Evolutionary conservation across 2,113 vertebrate genomes (phyloP), one percentile per base, ranked within the genome.

Genomic region (Scomber colias): DNA sequence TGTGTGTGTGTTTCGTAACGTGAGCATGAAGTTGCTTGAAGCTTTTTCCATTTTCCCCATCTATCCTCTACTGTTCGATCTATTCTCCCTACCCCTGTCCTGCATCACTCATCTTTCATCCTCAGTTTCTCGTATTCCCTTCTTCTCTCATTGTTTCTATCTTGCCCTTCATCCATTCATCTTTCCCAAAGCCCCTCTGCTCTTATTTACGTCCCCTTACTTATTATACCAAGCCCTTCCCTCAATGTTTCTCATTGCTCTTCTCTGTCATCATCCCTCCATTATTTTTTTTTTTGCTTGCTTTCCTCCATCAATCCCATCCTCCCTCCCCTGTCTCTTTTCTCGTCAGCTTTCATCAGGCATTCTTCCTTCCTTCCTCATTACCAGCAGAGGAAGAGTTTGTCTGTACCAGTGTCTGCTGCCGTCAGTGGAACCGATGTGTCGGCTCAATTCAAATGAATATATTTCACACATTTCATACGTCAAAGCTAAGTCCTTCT

Each of bases 121-220:
- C 56, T 0, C 0, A 0, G 14, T 5, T 21, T 74, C 6, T 65
- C 35, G 30, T 50, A 31, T 0, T 21, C 19, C 40, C 15, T 7
- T 35, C 6, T 4, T 35, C 27, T 50, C 15, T 68, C 46, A 14
- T 16, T 13, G 6, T 11, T 9, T 8, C 10, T 71, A 1, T n/a
- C 24, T 27, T 27, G 24, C 24, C 24, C n/a, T 12, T 66, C 35
- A 48, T n/a, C 3, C 24, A 17, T n/a, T 3, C 13, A 49, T 2
- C 21, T 48, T 19, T 21, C 40, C 11, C 15, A 45, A 63, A 51
- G 5, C 30, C 24, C 12, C n/a, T 17, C 21, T 44, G 1, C 21
- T 67, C 24, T 40, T 21, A n/a, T 31, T 55, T 31, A 9, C 31
- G 15, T 30, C 40, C n/a, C 19, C 19, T n/a, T 44, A 24, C 30